phyloP scores from a whole-genome alignment of 1,140 invertebrate genomes.

The Yoshiicerus persimilis region DNA sequence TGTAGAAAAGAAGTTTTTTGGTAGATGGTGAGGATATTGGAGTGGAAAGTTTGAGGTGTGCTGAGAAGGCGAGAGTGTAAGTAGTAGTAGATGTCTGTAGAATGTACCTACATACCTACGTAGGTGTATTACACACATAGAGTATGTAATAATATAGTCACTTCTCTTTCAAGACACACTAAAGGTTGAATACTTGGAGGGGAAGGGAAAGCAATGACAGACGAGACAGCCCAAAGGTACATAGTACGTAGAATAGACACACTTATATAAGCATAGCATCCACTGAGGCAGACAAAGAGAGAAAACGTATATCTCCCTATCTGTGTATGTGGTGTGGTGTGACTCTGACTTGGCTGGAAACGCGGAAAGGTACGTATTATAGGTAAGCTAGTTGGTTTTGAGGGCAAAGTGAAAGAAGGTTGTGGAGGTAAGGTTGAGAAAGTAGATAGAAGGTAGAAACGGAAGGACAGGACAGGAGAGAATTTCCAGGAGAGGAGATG shows the following conservation, averaged over 20 bases:
- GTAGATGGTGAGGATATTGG: slow-evolving; percentile 28
- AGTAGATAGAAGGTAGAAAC: neutral
- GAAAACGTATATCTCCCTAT: neutral
- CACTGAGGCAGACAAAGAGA: neutral
- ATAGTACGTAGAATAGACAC: neutral
- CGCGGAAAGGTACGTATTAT: neutral
- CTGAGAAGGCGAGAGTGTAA: neutral
- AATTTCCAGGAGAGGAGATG: neutral
- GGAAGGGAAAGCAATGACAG: neutral
- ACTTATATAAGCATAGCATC: neutral
- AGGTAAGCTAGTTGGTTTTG: neutral
- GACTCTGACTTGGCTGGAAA: too few relatives aligned
- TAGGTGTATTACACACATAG: too few relatives aligned
- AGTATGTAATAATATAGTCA: neutral
- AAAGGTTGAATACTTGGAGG: neutral
- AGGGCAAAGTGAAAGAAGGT: neutral
- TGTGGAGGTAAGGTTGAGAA: neutral
- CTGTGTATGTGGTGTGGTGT: neutral
- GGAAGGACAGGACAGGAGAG: neutral
- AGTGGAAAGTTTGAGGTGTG: slow-evolving; percentile 43
- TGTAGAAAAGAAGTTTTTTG: neutral
- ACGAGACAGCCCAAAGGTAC: neutral
- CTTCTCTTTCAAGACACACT: neutral
- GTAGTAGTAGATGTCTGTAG: neutral
- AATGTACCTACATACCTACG: neutral